These are phyloP conservation scores for Drosophila quinaria DNA, from an alignment of 2,888 invertebrate species.

Conservation along the genomic window DNA sequence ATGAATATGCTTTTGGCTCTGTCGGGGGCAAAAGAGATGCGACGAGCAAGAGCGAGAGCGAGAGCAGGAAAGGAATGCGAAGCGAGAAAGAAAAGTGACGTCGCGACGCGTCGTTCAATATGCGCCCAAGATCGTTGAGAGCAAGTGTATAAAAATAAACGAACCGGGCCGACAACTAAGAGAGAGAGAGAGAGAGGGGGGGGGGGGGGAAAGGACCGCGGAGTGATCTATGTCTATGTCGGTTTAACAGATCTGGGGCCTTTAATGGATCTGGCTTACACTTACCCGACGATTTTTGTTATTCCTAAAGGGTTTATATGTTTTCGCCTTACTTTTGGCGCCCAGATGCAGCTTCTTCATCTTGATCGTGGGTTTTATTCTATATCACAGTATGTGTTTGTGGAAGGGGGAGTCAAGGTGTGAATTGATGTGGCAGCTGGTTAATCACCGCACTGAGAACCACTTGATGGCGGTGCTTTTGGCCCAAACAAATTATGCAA, in stretches of 20 bases:
- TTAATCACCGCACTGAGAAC: constrained; percentile 38
- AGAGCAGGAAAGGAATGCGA: constrained; percentile 7
- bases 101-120: constrained; percentile 5
- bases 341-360: constrained; percentile 83
- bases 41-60: neutral
- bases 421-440: constrained; percentile 23
- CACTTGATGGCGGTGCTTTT: constrained; percentile 39
- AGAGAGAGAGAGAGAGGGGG: too few species aligned
- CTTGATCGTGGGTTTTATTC: constrained; percentile 8
- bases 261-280: constrained; percentile 33
- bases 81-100: constrained; percentile 24
- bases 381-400: neutral
- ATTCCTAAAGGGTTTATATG: constrained; percentile 80
- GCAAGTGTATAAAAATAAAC: constrained; percentile 58
- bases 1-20: neutral
- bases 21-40: neutral
- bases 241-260: constrained; percentile 3
- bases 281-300: constrained; percentile 84
- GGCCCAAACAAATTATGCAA: constrained; percentile 70
- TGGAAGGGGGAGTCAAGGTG: neutral
- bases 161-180: constrained; percentile 32
- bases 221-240: constrained; percentile 3
- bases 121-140: constrained; percentile 35
- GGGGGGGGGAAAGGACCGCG: neutral
- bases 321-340: constrained; percentile 72